phyloP scores from a whole-genome alignment of 2,888 invertebrate genomes.

The Autographa gamma region DNA sequence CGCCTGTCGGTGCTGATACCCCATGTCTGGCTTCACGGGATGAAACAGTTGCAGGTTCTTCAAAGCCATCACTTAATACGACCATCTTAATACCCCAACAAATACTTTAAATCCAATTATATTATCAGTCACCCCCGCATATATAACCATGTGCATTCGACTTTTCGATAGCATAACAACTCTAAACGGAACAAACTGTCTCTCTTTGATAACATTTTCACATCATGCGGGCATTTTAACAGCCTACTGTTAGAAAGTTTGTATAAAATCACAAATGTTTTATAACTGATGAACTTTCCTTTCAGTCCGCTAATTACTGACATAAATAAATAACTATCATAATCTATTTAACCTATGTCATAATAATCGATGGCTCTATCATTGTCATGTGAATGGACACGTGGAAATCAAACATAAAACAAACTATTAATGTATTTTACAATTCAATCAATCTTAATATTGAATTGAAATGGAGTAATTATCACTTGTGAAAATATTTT shows the following conservation, averaged over 20 bases:
- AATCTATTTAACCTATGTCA: conserved; percentile 46
- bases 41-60: conserved; percentile 82
- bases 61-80: conserved; percentile 74
- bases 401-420: conserved; percentile 30
- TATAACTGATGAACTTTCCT: conserved; percentile 12
- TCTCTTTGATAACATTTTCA: conserved; percentile 57
- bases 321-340: conserved; percentile 43
- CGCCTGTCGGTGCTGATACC: conserved; percentile 75
- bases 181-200: conserved; percentile 35
- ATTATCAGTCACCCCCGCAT: conserved; percentile 29
- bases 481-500: conserved; percentile 15
- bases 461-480: not conserved
- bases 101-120: conserved; percentile 25
- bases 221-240: conserved; percentile 53
- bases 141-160: conserved; percentile 19
- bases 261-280: conserved; percentile 7
- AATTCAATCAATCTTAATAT: conserved; percentile 28
- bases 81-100: conserved; percentile 43
- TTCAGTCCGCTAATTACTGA: conserved; percentile 34
- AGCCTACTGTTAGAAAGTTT: conserved; percentile 44
- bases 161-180: conserved; percentile 32
- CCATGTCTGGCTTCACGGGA: conserved; percentile 77
- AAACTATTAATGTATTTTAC: conserved; percentile 5
- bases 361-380: conserved; percentile 65
- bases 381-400: conserved; percentile 65